Evolutionary conservation across 2,797 vertebrate genomes (phyloP), one percentile per base, ranked within the genome.

Genomic region (Mormyrops attenuatus): DNA sequence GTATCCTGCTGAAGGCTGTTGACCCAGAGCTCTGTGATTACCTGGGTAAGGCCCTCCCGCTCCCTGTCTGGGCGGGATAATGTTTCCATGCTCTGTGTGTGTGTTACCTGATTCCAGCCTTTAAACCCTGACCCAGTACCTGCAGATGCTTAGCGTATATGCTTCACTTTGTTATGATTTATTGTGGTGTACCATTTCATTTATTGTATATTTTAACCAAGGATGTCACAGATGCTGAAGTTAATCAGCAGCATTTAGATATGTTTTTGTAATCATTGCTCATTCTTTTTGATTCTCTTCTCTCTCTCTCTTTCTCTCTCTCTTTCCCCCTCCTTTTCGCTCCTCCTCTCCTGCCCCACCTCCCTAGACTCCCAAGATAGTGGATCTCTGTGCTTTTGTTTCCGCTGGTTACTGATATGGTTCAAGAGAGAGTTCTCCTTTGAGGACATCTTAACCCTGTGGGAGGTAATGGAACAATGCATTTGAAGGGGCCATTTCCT

Each of bases 321-420:
- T 85, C 6, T 44, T 44, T 49, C 26, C 53, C 85, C 41, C 6
- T 22, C 57, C 44, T 34, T 8, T 41, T 15, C 77, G 4, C 3
- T 41, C 53, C 34, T 15, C 41, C 22, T 22, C 80, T 50, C 80
- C 17, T 84, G 41, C 80, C 7, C 44, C 3, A 9, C 80, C 80
- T 50, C 41, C 44, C 60, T 92, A 98, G 98, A 98, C 90, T 97
- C 98, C 52, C 97, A 98, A 94, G 97, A 98, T 93, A 98, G 97
- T 0, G 97, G 97, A 87, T 97, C 96, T 0, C 95, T 98, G 4
- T 98, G 97, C 92, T 98, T 97, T 95, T 98, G 97, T 92, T 98
- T 98, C 95, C 97, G 97, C 17, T 98, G 97, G 98, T 94, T 98
- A 88, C 96, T 98, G 89, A 98, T 98, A 94, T 98, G 97, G 97